These are phyloP conservation scores for Pseudomyrmex gracilis DNA, from an alignment of 1,140 invertebrate species.

Conservation along the genomic window DNA sequence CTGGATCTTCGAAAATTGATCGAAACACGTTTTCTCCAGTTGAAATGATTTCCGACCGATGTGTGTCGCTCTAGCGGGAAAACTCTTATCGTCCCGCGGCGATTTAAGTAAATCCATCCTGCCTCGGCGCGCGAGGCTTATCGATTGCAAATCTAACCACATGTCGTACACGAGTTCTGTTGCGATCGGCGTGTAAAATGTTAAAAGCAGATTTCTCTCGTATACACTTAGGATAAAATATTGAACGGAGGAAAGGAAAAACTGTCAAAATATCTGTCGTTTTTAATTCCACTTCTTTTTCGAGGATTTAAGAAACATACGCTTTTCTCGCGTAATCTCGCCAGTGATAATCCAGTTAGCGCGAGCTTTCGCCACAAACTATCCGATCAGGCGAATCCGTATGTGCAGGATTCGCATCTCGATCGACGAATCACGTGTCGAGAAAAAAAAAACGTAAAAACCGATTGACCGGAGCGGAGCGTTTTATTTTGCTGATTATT, in stretches of 20 bases:
- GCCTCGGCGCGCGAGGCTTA: conserved; percentile 5
- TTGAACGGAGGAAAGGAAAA: too few species aligned
- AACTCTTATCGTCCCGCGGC: conserved; percentile 34
- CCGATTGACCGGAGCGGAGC: not conserved
- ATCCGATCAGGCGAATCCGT: conserved; percentile 60
- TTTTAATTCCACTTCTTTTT: conserved; percentile 64
- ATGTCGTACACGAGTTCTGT: not conserved
- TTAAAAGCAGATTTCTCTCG: not conserved
- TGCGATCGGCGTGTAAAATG: not conserved
- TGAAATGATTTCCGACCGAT: conserved; percentile 41
- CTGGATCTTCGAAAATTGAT: conserved; percentile 37
- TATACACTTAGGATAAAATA: not conserved
- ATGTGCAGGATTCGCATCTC: not conserved
- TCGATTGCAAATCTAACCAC: conserved; percentile 42
- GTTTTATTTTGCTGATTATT: conserved; percentile 55
- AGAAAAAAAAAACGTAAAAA: not conserved
- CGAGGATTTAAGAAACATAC: conserved; percentile 70
- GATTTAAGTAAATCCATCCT: conserved; percentile 35
- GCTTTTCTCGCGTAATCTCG: conserved; percentile 67
- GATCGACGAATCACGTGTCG: conserved; percentile 4
- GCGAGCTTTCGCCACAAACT: conserved; percentile 60
- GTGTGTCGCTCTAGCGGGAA: conserved; percentile 21
- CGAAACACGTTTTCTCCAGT: conserved; percentile 18
- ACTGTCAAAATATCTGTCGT: too few species aligned
- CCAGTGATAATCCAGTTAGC: conserved; percentile 42